Evolutionary conservation across 2,797 vertebrate species (phyloP), one percentile per base, ranked within the genome.

Genomic region (Sebastes miniatus): DNA sequence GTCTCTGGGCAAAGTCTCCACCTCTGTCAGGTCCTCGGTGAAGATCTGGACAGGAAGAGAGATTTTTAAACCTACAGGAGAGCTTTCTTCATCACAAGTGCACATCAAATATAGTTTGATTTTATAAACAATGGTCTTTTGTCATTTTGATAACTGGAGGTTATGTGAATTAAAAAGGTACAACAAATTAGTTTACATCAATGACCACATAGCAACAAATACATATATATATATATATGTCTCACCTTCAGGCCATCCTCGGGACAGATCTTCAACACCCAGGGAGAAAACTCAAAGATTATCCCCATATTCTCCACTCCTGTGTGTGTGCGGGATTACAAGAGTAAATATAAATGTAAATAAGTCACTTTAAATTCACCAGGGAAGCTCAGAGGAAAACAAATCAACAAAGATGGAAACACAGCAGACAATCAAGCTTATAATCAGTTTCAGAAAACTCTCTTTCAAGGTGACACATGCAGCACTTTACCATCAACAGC

Each of bases 21-120:
- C 98, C 92, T 99, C 99, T 0, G 96, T 96, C 47, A 99, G 96
- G 87, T 99, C 99, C 94, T 99, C 99, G 0, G 98, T 99, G 88
- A 99, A 99, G 91, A 99, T 99, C 99, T 99, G 93, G 13, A 74
- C 13, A 52, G 18, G 7, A 29, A 8, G 14, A 79, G 25, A 65
- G 8, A 6, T 31, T 31, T 79, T 81, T 56, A 52, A 50, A 68
- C 4, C 18, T 18, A n/a, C 11, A 59, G 2, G 6, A 73, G 56
- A 39, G 32, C 31, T 70, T 61, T 59, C 4, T 14, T 59, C 0
- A 16, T 18, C 24, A 6, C 3, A 25, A 62, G 2, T 11, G 20
- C 13, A 64, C 14, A 32, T 20, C 6, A 18, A 68, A 50, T 69
- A 12, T 3, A 66, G 25, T 10, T 43, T 12, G 27, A 73, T 2